These are phyloP conservation scores for Uropsilus gracilis DNA, from an alignment of 2,113 vertebrate genomes.

Conservation along the genomic window DNA sequence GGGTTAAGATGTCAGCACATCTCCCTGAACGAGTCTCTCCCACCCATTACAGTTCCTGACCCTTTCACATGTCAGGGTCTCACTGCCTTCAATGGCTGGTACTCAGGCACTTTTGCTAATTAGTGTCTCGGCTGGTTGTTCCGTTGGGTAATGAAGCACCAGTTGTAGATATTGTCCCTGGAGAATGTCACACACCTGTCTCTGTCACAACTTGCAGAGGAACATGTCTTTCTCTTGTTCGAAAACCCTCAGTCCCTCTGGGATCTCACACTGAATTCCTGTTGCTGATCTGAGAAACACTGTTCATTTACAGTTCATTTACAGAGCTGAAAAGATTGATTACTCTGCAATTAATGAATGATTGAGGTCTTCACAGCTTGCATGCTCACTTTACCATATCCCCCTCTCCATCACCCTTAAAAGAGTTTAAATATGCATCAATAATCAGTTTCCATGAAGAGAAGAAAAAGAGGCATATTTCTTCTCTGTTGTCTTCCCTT, in stretches of 20 bases:
- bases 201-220: not conserved
- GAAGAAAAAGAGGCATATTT: not conserved
- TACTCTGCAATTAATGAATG: conserved; percentile 27
- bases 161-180: not conserved
- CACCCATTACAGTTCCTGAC: not conserved
- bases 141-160: not conserved
- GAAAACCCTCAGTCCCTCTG: conserved; percentile 39
- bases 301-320: conserved; percentile 54
- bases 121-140: conserved; percentile 25
- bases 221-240: not conserved
- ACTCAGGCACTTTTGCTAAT: not conserved
- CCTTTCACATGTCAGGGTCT: not conserved
- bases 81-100: not conserved
- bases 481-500: not conserved
- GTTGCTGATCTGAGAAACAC: conserved; percentile 23
- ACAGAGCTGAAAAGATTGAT: not conserved
- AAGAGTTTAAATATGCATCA: not conserved
- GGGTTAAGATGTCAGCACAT: not conserved
- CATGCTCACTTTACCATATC: not conserved
- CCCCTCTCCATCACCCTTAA: not conserved
- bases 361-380: not conserved
- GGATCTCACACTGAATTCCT: not conserved
- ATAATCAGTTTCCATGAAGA: not conserved
- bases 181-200: not conserved
- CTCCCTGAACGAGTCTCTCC: not conserved